Base-by-base conservation (phyloP, 2,888 invertebrate genomes). In the Octonoba sinensis region DNA sequence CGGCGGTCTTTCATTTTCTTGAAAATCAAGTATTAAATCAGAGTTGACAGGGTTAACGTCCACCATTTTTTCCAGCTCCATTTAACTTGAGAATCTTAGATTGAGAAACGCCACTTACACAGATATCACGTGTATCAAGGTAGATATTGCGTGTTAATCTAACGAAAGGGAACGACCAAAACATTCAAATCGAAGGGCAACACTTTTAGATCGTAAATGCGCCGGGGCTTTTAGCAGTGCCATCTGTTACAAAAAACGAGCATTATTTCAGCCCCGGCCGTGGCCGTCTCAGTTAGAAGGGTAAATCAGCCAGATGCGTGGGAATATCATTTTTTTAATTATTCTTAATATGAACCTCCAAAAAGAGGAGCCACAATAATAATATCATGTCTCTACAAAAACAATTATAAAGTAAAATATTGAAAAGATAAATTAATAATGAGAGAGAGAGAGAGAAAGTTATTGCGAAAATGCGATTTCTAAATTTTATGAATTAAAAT, bases 1-100 rank as follows among this genome's bases (percentile, higher is more conserved):
- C 20, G 82, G 82, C 16, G 82, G 82, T 6, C 82, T 56, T 18
- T 82, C 82, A 51, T 56, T 71, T 82, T 82, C 82, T 59, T 82
- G 70, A 56, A 82, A 76, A 13, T 72, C 76, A 12, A 22, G 22
- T 8, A 76, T 72, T 8, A 36, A 36, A 24, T 82, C 65, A 47
- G 76, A 66, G 3, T 24, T 60, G 54, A 49, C 36, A 56, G 71
- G 72, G 70, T 82, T 76, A 72, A 82, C 47, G 76, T 82, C 82
- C 76, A 76, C 76, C 82, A 82, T 82, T 65, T 78, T 46, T 59
- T 51, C 49, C 15, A 47, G 36, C 16, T 22, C 36, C 47, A 27
- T 27, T 27, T 24, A 16, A 12, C 15, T 59, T 27, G 11, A 13
- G 24, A 59, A 59, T 27, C 15, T 18, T 13, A 22, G 13, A 59